Evolutionary conservation across 2,888 invertebrate species (phyloP).

Genomic region (Suillia variegata): DNA sequence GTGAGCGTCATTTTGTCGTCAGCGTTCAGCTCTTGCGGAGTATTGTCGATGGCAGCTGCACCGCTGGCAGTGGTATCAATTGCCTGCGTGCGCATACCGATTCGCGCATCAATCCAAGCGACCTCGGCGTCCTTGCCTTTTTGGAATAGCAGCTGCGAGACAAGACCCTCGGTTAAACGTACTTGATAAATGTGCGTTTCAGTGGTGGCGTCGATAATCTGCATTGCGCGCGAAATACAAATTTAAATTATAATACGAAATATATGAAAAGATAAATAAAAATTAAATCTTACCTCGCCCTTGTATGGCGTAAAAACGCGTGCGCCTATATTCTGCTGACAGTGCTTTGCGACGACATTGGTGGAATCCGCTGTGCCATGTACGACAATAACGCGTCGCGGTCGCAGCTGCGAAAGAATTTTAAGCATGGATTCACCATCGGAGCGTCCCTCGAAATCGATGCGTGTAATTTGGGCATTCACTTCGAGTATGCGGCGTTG

Average conservation of each 20-base stretch:
- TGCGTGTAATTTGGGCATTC: constrained; percentile 87
- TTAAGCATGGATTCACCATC: constrained; percentile 84
- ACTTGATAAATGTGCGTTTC: constrained; percentile 99
- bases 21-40: constrained; percentile 44
- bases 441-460: constrained; percentile 95
- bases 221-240: constrained; percentile 19
- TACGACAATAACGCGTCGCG: constrained; percentile 79
- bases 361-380: constrained; percentile 76
- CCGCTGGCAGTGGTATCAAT: constrained; percentile 61
- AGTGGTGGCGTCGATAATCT: constrained; percentile 87
- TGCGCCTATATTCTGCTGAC: constrained; percentile 71
- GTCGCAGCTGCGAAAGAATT: constrained; percentile 80
- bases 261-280: neutral
- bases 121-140: constrained; percentile 88
- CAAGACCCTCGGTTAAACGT: constrained; percentile 87
- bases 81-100: constrained; percentile 69
- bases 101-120: constrained; percentile 91
- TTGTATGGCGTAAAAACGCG: constrained; percentile 82
- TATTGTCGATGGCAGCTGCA: constrained; percentile 26
- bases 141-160: constrained; percentile 85
- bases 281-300: constrained; percentile 72
- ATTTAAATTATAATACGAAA: too few relatives aligned
- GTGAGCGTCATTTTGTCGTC: constrained; percentile 70
- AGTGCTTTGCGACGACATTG: constrained; percentile 71
- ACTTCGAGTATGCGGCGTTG: constrained; percentile 76